Evolutionary conservation across 2,113 vertebrate species (phyloP).

Genomic region (Mionectes macconnelli): DNA sequence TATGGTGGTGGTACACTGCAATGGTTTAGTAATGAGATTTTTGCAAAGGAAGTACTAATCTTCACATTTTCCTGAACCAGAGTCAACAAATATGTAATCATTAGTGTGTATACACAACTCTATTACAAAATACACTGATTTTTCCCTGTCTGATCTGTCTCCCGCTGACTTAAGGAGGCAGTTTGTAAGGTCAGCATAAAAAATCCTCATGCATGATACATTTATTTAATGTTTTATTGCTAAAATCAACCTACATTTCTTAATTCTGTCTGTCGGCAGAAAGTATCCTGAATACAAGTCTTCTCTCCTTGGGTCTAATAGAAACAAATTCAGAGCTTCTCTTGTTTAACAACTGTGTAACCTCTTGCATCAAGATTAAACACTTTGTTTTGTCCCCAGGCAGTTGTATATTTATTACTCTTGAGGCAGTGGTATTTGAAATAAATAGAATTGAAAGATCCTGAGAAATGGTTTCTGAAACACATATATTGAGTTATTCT

Average conservation of each 20-base stretch:
- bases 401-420: slow-evolving; percentile 72
- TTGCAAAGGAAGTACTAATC: background rate
- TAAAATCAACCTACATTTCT: slow-evolving; percentile 36
- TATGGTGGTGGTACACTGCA: background rate
- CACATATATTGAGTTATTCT: slow-evolving; percentile 55
- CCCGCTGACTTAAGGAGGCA: slow-evolving; percentile 30
- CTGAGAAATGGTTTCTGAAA: slow-evolving; percentile 71
- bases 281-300: slow-evolving; percentile 52
- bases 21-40: background rate
- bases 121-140: background rate
- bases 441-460: slow-evolving; percentile 71
- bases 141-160: slow-evolving; percentile 5
- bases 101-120: background rate
- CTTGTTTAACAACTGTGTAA: slow-evolving; percentile 71
- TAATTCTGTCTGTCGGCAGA: slow-evolving; percentile 43
- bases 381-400: slow-evolving; percentile 71
- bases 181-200: slow-evolving; percentile 12
- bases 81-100: background rate
- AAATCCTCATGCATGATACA: slow-evolving; percentile 8
- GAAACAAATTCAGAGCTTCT: slow-evolving; percentile 46
- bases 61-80: background rate
- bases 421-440: slow-evolving; percentile 67
- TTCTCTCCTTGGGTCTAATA: slow-evolving; percentile 39
- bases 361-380: slow-evolving; percentile 74
- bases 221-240: slow-evolving; percentile 24